Evolutionary conservation across 2,113 vertebrate species (phyloP).

Genomic region (Protomyctophum bolini): DNA sequence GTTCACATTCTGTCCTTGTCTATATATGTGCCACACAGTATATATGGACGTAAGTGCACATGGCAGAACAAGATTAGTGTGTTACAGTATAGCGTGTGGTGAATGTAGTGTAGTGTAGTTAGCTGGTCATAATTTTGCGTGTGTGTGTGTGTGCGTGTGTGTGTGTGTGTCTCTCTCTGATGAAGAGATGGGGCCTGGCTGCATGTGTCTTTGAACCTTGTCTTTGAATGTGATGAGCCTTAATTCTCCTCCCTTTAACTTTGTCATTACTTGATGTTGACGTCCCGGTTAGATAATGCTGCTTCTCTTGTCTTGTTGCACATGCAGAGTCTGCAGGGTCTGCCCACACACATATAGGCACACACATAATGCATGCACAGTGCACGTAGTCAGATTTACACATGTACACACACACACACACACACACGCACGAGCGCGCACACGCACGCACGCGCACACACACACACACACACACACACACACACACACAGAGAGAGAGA

Average conservation of each 20-base stretch:
- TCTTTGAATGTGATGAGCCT: constrained; percentile 71
- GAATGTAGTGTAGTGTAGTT: too few species aligned
- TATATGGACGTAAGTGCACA: too few species aligned
- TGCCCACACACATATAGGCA: constrained; percentile 6
- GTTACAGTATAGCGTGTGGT: too few species aligned
- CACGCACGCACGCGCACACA: constrained; percentile 47
- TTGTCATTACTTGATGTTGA: constrained; percentile 59
- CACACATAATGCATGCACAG: constrained; percentile 52
- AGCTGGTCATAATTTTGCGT: too few species aligned
- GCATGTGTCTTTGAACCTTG: constrained; percentile 78
- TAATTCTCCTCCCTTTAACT: constrained; percentile 57
- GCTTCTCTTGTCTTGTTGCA: too few species aligned
- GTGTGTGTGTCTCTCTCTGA: too few species aligned
- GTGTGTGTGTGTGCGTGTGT: too few species aligned
- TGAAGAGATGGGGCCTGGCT: neutral
- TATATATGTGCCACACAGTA: too few species aligned
- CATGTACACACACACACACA: neutral
- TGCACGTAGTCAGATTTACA: neutral
- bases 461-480: constrained; percentile 31
- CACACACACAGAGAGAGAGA: constrained; percentile 26
- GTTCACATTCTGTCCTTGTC: too few species aligned
- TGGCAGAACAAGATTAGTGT: too few species aligned
- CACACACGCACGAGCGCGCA: constrained; percentile 24
- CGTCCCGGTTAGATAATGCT: too few species aligned
- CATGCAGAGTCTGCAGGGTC: too few species aligned